Evolutionary conservation across 2,888 invertebrate genomes (phyloP).

Genomic region (Cephonodes hylas): DNA sequence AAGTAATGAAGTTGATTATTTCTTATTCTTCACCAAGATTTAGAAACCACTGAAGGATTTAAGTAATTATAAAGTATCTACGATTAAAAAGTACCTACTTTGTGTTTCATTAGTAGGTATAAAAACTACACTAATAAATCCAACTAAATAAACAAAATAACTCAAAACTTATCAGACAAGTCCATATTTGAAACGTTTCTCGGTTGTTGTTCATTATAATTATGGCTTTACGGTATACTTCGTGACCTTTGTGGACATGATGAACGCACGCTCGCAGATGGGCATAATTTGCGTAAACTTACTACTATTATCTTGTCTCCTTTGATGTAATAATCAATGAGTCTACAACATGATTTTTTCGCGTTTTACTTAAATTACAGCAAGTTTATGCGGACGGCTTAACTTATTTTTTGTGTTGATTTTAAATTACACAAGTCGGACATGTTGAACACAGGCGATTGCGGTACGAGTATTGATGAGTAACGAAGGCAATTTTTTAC

Average conservation of each 20-base stretch:
- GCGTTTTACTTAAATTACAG: background rate
- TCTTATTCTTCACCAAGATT: too few relatives aligned
- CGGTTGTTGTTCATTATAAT: background rate
- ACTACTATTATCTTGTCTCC: background rate
- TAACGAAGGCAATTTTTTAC: too few relatives aligned
- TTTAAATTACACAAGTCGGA: background rate
- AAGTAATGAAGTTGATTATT: too few relatives aligned
- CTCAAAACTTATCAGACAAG: background rate
- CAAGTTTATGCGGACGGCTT: background rate
- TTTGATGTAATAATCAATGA: slow-evolving; percentile 1
- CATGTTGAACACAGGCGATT: background rate
- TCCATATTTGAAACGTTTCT: background rate
- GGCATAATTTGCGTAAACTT: background rate
- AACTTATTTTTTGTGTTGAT: background rate
- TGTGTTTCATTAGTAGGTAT: too few relatives aligned
- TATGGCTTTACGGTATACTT: background rate
- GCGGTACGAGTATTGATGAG: too few relatives aligned
- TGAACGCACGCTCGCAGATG: background rate
- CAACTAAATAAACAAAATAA: background rate
- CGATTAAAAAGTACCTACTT: too few relatives aligned
- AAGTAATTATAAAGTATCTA: too few relatives aligned
- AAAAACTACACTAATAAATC: too few relatives aligned
- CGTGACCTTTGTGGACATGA: slow-evolving; percentile 1
- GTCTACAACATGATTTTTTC: background rate
- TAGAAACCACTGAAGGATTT: too few relatives aligned